A percentile compares a stretch with the other conserved stretches of the same genome.
phyloP scores from a whole-genome alignment of 1,140 invertebrate genomes.

The Kradibia gibbosae region DNA sequence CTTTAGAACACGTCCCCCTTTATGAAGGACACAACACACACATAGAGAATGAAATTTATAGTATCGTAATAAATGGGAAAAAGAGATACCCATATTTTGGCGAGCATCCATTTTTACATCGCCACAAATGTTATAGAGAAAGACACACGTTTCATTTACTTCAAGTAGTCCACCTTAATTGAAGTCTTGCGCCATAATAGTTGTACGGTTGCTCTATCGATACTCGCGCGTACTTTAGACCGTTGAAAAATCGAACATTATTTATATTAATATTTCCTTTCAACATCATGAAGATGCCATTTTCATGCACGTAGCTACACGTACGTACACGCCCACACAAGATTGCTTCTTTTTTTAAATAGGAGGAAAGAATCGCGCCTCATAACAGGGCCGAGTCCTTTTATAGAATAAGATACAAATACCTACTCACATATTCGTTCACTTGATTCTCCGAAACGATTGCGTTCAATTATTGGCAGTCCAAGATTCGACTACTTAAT shows the following conservation, averaged over 20 bases:
- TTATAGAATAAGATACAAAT: slow-evolving; percentile 36
- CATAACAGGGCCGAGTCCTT: slow-evolving; percentile 32
- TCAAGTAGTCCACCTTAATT: slow-evolving; percentile 4
- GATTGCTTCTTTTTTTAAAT: slow-evolving; percentile 38
- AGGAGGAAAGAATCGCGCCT: slow-evolving; percentile 35
- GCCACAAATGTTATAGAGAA: slow-evolving; percentile 3
- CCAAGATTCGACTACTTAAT: slow-evolving; percentile 23
- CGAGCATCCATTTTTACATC: slow-evolving; percentile 15
- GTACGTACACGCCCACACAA: slow-evolving; percentile 7
- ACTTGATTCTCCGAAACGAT: not conserved
- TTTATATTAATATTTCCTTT: not conserved
- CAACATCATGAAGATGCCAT: not conserved
- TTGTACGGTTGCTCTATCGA: slow-evolving; percentile 1
- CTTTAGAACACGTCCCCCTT: slow-evolving; percentile 11
- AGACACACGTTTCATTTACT: slow-evolving; percentile 21
- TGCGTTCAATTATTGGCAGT: slow-evolving; percentile 35
- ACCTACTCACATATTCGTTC: not conserved
- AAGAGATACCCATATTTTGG: slow-evolving; percentile 24
- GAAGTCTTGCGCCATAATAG: slow-evolving; percentile 4
- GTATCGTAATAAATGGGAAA: slow-evolving; percentile 15
- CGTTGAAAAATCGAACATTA: slow-evolving; percentile 48
- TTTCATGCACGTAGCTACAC: not conserved
- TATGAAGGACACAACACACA: slow-evolving; percentile 21
- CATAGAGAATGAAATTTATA: slow-evolving; percentile 37
- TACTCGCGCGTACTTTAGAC: slow-evolving; percentile 11